Base-by-base conservation (phyloP, 2,797 vertebrate species). In the Columba guinea region DNA sequence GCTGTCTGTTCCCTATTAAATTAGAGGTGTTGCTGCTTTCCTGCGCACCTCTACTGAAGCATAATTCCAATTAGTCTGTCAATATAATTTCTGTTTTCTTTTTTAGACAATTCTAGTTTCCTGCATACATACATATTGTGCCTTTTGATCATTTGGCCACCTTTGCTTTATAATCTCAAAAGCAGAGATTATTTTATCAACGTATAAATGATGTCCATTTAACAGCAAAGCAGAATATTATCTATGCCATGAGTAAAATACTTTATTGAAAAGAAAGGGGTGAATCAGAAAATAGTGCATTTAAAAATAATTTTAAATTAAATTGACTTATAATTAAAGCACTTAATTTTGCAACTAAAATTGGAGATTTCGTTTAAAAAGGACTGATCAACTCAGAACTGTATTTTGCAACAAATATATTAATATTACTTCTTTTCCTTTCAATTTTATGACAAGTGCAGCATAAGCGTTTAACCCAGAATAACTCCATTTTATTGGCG, bases 121-220 rank as follows among this genome's bases (percentile, higher is more conserved):
- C 83, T 89, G 49, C 75, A 58, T 9, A 55, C 48, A 27, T 65
- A 81, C 58, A 48, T 32, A 34, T 73, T 79, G 77, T 63, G 83
- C 70, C 91, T 95, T 75, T 86, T 79, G 75, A 90, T 73, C 76
- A 19, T 68, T 48, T 46, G 90, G 59, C 77, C 52, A 37, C 73
- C n/a, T 81, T 75, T 81, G 79, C 91, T 95, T 76, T 88, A 67
- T 91, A 69, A 80, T 94, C 91, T 86, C 69, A 52, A 77, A 90
- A 93, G 85, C 39, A 78, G 84, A 94, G 44, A 71, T 27, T 82
- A 64, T 88, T 83, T 69, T 5, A 67, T 65, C 79, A 11, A 6
- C 2, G 11, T 85, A 74, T 76, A 93, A 87, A 77, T 49, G 82
- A 70, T 81, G 73, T 35, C 83, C 39, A 49, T 41, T 84, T 81